A percentile compares a stretch with the other conserved stretches of the same genome.
phyloP scores from a whole-genome alignment of 2,888 invertebrate species.

The Amblyjoppa fuscipennis region DNA sequence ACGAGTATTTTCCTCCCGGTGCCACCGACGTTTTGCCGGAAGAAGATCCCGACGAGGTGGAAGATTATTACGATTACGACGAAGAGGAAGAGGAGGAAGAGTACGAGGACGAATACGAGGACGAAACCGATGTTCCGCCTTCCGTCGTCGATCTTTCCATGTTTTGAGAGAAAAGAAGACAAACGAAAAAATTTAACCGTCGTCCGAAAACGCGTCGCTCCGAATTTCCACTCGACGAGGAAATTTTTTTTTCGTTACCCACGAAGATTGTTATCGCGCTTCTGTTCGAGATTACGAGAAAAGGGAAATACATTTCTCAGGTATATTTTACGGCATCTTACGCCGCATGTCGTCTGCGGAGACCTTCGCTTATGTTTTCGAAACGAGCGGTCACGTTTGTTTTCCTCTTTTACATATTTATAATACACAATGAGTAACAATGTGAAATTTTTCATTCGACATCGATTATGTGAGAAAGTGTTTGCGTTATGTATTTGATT shows the following conservation, averaged over 20 bases:
- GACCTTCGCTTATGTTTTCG: slow-evolving; percentile 1
- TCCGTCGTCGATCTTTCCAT: slow-evolving; percentile 59
- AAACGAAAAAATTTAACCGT: neutral
- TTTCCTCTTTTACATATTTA: no score
- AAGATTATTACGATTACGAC: slow-evolving; percentile 59
- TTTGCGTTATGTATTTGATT: no score
- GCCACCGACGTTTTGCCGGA: slow-evolving; percentile 65
- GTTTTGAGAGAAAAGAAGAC: slow-evolving; percentile 40
- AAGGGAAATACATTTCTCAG: slow-evolving; percentile 14
- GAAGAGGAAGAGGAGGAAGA: slow-evolving; percentile 67
- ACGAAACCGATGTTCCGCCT: slow-evolving; percentile 32
- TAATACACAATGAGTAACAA: no score
- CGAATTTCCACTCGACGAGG: neutral
- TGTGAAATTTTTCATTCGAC: no score
- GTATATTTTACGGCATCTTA: neutral
- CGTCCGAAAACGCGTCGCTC: neutral
- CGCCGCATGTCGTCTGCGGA: neutral
- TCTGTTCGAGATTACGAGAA: neutral
- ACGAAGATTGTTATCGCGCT: slow-evolving; percentile 11
- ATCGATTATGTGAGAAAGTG: no score
- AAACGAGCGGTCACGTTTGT: neutral
- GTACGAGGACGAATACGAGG: slow-evolving; percentile 64
- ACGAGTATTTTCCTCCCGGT: slow-evolving; percentile 89
- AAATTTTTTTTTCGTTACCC: neutral
- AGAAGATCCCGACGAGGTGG: slow-evolving; percentile 63